Base-by-base conservation (phyloP, 2,888 invertebrate genomes). In the Odontocerum albicorne region DNA sequence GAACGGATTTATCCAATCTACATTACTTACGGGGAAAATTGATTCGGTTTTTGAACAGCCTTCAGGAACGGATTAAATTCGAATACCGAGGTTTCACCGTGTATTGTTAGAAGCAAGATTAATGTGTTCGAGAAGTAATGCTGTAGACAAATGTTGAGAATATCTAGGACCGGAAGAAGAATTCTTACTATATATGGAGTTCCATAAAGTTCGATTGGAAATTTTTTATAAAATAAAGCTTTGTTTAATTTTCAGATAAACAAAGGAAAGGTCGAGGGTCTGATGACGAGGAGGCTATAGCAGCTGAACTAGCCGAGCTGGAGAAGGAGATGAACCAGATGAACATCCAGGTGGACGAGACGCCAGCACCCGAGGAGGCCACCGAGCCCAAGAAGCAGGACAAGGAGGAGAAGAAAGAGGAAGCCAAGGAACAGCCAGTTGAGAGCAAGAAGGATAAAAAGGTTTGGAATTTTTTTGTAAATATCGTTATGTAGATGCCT, bases 261-360 rank as follows among this genome's bases (percentile, higher is more conserved):
- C 63, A 68, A 64, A 64, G 71, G 65, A 68, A 67, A 46, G 61
- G 63, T 39, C 66, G 66, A 49, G 67, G 73, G 70, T 67, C 72
- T 69, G 68, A 69, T 45, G 63, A 62, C 44, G 64, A 63, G 21
- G 53, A 51, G 62, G 75, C 75, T 60, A 66, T 77, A 49, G 77
- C 75, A 63, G 73, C 76, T 47, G 77, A 76, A 62, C 64, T 75
- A 49, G 76, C 74, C 63, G 74, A 74, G 62, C 72, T 75, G 59
- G 74, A 74, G 65, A 68, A 77, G 0, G 75, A 76, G 42, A 55
- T 3, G 55, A 38, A 42, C 46, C 71, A 69, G 68, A 69, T 50
- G 63, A 62, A 49, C 64, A 63, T 33, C 60, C 63, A 45, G 70
- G 71, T 61, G 67, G n/a, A n/a, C n/a, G n/a, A 52, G 51, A 64